Evolutionary conservation across 2,888 invertebrate species (phyloP).

Genomic region (Leucania comma): DNA sequence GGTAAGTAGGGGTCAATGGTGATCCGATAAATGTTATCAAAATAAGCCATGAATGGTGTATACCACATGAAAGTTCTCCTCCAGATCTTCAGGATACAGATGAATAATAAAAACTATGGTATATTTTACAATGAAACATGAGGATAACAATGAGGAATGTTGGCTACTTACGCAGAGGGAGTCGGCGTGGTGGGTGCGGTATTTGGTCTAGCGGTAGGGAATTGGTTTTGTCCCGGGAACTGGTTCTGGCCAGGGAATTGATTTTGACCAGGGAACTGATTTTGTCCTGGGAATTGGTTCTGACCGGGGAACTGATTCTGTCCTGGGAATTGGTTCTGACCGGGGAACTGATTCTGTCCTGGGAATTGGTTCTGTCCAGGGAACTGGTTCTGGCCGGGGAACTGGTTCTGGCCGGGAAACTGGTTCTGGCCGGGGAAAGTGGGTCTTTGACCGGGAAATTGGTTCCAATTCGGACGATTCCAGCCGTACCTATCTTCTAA

Average conservation of each 20-base stretch:
- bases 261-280: conserved; percentile 49
- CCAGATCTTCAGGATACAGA: neutral
- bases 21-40: neutral
- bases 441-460: conserved; percentile 48
- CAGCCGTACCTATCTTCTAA: conserved; percentile 80
- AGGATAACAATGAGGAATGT: neutral
- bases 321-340: conserved; percentile 41
- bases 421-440: conserved; percentile 52
- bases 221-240: conserved; percentile 40
- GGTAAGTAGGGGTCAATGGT: neutral
- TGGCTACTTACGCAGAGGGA: conserved; percentile 44
- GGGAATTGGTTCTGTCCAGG: conserved; percentile 53
- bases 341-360: conserved; percentile 44
- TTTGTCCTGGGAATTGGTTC: conserved; percentile 45
- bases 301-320: conserved; percentile 55
- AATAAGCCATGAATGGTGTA: neutral
- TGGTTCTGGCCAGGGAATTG: conserved; percentile 46
- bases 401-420: conserved; percentile 47
- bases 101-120: neutral
- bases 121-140: neutral
- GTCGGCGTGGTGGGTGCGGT: conserved; percentile 20
- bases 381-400: conserved; percentile 50
- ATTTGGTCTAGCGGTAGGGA: conserved; percentile 28
- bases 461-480: conserved; percentile 23
- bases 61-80: no score